Percentiles rank a stretch among this genome's conserved stretches.
phyloP scores from a whole-genome alignment of 35 echinoderm and acorn worm genomes.

The Heliocidaris erythrogramma region DNA sequence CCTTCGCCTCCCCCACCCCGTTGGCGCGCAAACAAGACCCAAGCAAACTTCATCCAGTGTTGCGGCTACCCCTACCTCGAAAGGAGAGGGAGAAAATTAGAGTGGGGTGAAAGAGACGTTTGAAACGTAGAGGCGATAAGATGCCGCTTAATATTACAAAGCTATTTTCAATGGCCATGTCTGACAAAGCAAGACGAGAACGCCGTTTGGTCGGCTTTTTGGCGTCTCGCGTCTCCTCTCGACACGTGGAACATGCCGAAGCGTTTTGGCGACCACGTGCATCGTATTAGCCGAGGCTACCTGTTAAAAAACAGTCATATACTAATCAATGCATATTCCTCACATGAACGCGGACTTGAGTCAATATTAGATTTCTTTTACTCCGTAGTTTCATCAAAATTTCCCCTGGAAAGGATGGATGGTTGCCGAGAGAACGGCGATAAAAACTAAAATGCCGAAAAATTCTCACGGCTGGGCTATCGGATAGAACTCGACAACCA shows the following conservation, averaged over 20 bases:
- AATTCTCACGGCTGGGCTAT: slow-evolving; percentile 42
- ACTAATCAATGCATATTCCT: slow-evolving; percentile 63
- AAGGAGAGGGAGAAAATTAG: background rate
- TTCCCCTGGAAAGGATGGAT: background rate
- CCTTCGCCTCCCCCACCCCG: background rate
- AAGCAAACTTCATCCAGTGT: background rate
- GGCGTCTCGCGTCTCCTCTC: slow-evolving; percentile 34
- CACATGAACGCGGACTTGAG: slow-evolving; percentile 56
- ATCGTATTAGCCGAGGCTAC: slow-evolving; percentile 46
- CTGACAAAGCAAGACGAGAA: slow-evolving; percentile 55
- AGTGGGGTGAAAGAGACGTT: slow-evolving; percentile 5
- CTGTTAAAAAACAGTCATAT: slow-evolving; percentile 67
- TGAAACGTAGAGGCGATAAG: slow-evolving; percentile 45
- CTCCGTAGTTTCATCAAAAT: slow-evolving; percentile 47
- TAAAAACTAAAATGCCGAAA: slow-evolving; percentile 54
- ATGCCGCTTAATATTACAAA: slow-evolving; percentile 72
- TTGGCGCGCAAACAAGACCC: slow-evolving; percentile 41
- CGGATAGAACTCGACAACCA: slow-evolving; percentile 19
- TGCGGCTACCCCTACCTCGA: slow-evolving; percentile 33
- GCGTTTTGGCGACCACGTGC: slow-evolving; percentile 52
- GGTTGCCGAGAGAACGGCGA: slow-evolving; percentile 41
- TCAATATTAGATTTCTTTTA: slow-evolving; percentile 51
- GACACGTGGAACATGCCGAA: slow-evolving; percentile 28
- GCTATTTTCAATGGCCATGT: slow-evolving; percentile 58
- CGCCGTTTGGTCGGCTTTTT: slow-evolving; percentile 44